These are phyloP conservation scores for Hoplostethus atlanticus DNA, from an alignment of 2,797 vertebrate species.

Conservation along the genomic window DNA sequence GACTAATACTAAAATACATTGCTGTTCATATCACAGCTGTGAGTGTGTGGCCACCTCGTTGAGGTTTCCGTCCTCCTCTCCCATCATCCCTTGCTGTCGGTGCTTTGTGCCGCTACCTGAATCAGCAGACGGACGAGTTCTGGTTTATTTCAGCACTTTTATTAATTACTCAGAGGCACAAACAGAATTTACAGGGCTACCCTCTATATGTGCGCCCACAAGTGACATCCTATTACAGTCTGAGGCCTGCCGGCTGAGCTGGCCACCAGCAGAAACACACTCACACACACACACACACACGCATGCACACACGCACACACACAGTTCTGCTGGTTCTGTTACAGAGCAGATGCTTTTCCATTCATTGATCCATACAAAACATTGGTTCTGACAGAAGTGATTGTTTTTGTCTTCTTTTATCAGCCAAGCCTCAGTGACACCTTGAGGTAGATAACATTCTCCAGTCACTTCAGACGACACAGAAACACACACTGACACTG, in stretches of 20 bases:
- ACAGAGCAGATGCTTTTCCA: constrained; percentile 22
- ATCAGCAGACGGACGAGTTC: not conserved
- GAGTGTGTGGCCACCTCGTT: no score
- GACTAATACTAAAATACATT: no score
- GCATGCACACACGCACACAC: constrained; percentile 1
- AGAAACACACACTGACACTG: constrained; percentile 33
- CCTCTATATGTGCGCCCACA: constrained; percentile 60
- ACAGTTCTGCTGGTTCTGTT: constrained; percentile 33
- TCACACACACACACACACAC: constrained; percentile 1
- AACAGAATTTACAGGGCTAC: constrained; percentile 77
- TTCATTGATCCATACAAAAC: constrained; percentile 22
- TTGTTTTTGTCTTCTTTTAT: constrained; percentile 6
- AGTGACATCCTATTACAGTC: constrained; percentile 55
- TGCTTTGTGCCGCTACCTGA: not conserved
- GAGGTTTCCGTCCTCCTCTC: no score
- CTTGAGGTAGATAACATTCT: constrained; percentile 77
- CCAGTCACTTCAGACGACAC: constrained; percentile 50
- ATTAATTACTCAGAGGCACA: constrained; percentile 85
- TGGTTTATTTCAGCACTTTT: constrained; percentile 78
- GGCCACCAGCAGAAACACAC: constrained; percentile 55
- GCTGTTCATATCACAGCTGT: no score
- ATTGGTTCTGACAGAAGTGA: constrained; percentile 35
- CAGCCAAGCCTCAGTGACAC: constrained; percentile 60
- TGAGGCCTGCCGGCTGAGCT: constrained; percentile 24
- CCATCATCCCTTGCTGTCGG: no score